A percentile compares a stretch with the other conserved stretches of the same genome.
phyloP scores from a whole-genome alignment of 1,140 invertebrate species.

The Sitodiplosis mosellana region DNA sequence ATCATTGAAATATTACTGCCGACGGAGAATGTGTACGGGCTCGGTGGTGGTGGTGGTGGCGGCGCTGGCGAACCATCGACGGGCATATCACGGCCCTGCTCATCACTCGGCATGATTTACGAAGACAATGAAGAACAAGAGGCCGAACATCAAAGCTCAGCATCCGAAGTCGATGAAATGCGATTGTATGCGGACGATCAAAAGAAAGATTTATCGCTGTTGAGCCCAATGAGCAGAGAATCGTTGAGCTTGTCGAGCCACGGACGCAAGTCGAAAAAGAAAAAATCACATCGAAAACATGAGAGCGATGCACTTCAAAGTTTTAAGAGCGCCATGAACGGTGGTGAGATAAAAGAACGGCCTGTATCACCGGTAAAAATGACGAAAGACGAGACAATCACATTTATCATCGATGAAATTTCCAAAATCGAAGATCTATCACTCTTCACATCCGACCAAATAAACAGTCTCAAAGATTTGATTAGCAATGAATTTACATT shows the following conservation, averaged over 20 bases:
- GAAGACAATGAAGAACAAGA: slow-evolving; percentile 33
- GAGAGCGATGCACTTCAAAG: slow-evolving; percentile 24
- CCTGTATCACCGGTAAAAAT: not conserved
- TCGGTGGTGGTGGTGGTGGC: not conserved
- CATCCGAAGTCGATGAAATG: slow-evolving; percentile 24
- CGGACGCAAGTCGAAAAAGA: slow-evolving; percentile 11
- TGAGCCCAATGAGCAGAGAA: not conserved
- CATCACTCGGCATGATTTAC: slow-evolving; percentile 53
- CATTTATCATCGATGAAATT: slow-evolving; percentile 16
- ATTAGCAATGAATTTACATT: slow-evolving; percentile 14
- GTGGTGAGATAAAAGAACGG: not conserved
- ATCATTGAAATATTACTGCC: slow-evolving; percentile 11
- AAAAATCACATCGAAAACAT: slow-evolving; percentile 21
- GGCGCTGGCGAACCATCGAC: not conserved
- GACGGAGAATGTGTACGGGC: not conserved
- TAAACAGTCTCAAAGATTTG: slow-evolving; percentile 10
- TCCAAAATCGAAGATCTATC: slow-evolving; percentile 20
- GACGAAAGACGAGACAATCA: not conserved
- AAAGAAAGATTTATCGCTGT: not conserved
- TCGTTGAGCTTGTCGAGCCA: not conserved
- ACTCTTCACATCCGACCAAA: slow-evolving; percentile 12
- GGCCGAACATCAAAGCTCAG: not conserved
- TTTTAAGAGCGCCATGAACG: slow-evolving; percentile 15
- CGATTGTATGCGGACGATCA: not conserved
- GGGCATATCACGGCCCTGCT: slow-evolving; percentile 2